phyloP scores from a whole-genome alignment of 2,113 vertebrate species.

The Ploceus nigricollis region DNA sequence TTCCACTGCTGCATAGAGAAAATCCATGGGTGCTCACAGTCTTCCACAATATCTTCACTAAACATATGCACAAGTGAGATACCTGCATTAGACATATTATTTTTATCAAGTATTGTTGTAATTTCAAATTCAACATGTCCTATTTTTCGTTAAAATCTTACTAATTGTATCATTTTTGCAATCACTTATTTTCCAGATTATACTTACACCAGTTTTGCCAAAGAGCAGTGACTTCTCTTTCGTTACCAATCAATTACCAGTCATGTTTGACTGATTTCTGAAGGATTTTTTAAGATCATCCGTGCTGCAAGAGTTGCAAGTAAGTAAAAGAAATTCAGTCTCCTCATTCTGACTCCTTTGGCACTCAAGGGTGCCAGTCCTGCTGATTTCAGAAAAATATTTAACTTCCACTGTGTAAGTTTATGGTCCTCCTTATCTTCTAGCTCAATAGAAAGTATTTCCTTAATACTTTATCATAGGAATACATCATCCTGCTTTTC shows the following conservation, averaged over 20 bases:
- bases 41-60: neutral
- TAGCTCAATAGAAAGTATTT: constrained; percentile 23
- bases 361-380: neutral
- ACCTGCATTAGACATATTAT: neutral
- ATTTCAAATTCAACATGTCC: neutral
- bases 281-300: neutral
- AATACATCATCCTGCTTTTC: constrained; percentile 24
- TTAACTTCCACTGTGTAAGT: neutral
- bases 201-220: neutral
- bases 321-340: neutral
- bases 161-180: neutral
- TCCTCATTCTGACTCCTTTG: neutral
- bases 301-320: neutral
- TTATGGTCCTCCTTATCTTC: neutral
- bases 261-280: neutral
- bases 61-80: neutral
- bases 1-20: neutral
- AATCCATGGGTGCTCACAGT: neutral
- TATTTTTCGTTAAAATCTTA: neutral
- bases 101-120: rapidly evolving
- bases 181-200: neutral
- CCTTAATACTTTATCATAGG: constrained; percentile 1
- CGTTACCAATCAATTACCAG: neutral
- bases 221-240: neutral
- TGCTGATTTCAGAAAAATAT: constrained; percentile 20